phyloP scores from a whole-genome alignment of 2,888 invertebrate species.

The Beris chalybata region DNA sequence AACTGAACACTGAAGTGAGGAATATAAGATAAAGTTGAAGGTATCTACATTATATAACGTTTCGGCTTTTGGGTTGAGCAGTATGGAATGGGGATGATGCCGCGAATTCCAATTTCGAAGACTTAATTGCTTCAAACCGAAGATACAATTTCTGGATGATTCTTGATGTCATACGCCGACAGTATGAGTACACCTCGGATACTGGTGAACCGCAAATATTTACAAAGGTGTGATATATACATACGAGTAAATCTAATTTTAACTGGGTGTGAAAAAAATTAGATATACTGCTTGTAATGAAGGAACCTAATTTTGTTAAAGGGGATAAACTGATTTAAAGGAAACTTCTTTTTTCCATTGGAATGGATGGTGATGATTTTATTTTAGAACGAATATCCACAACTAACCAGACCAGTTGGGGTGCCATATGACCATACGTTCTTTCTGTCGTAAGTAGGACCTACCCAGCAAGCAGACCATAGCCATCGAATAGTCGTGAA shows the following conservation, averaged over 20 bases:
- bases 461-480: too few species aligned
- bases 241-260: slow-evolving; percentile 17
- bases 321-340: slow-evolving; percentile 17
- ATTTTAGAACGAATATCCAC: too few species aligned
- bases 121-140: slow-evolving; percentile 31
- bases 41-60: too few species aligned
- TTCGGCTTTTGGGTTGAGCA: not conserved
- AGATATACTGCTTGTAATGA: slow-evolving; percentile 18
- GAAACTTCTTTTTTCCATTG: too few species aligned
- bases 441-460: too few species aligned
- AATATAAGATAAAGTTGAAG: too few species aligned
- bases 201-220: slow-evolving; percentile 22
- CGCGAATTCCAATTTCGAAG: slow-evolving; percentile 36
- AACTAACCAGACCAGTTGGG: too few species aligned
- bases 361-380: too few species aligned
- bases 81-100: slow-evolving; percentile 3
- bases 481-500: too few species aligned
- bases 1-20: not conserved
- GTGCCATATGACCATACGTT: too few species aligned
- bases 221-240: slow-evolving; percentile 22
- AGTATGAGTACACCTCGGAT: not conserved
- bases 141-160: slow-evolving; percentile 1
- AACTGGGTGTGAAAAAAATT: slow-evolving; percentile 24
- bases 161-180: not conserved
- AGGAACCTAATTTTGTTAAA: slow-evolving; percentile 28